These are phyloP conservation scores for Drosophila quadrilineata DNA, from an alignment of 1,140 invertebrate genomes.

Conservation along the genomic window DNA sequence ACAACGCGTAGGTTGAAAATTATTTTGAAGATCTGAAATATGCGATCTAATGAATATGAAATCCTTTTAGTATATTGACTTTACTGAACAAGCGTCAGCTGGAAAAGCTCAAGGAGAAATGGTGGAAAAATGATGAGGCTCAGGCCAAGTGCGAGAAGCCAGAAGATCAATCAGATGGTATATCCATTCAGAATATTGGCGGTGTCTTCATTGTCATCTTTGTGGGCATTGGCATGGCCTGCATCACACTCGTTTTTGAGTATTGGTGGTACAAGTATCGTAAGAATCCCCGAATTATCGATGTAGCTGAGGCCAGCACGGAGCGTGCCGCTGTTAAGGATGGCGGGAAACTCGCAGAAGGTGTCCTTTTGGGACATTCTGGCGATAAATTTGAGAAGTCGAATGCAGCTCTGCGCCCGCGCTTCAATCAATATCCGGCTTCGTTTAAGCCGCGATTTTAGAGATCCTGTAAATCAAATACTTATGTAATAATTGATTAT, in stretches of 20 bases:
- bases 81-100: constrained; percentile 95
- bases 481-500: constrained; percentile 27
- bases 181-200: constrained; percentile 98
- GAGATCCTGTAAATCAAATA: too few relatives aligned
- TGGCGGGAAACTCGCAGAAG: constrained; percentile 55
- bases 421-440: constrained; percentile 76
- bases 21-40: background rate
- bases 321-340: constrained; percentile 38
- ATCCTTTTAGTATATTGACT: constrained; percentile 90
- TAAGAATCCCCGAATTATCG: constrained; percentile 83
- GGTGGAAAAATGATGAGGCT: constrained; percentile 95
- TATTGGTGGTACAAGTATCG: constrained; percentile 96
- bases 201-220: constrained; percentile 98
- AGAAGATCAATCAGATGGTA: constrained; percentile 96
- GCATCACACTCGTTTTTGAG: constrained; percentile 95
- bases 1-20: constrained; percentile 88
- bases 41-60: background rate
- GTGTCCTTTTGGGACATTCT: constrained; percentile 69
- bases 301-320: constrained; percentile 78
- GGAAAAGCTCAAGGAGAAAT: constrained; percentile 96
- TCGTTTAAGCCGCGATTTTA: constrained; percentile 79
- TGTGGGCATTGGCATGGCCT: constrained; percentile 94
- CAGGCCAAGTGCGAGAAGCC: constrained; percentile 91
- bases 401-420: constrained; percentile 68
- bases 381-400: constrained; percentile 76